phyloP scores from a whole-genome alignment of 1,140 invertebrate genomes.

The Papilio machaon region DNA sequence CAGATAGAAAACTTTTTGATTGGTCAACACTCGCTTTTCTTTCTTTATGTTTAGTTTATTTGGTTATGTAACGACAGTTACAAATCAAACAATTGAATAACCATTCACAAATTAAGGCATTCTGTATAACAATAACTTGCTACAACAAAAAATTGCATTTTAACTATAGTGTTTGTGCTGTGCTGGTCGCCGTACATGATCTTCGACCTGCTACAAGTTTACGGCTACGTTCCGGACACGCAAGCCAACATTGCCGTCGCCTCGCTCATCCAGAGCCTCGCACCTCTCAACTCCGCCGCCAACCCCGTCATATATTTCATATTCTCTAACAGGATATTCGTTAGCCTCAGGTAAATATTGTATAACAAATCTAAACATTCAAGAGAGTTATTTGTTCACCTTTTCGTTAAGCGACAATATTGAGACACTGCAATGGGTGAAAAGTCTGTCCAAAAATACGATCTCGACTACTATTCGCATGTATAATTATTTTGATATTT shows the following conservation, averaged over 20 bases:
- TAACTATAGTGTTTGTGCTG: constrained; percentile 92
- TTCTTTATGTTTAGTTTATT: neutral
- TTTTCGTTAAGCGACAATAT: neutral
- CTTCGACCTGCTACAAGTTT: constrained; percentile 96
- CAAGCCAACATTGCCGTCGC: constrained; percentile 93
- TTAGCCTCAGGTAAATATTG: constrained; percentile 89
- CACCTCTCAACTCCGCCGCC: constrained; percentile 95
- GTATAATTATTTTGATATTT: no score
- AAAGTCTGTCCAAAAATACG: no score
- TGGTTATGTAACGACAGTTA: no score
- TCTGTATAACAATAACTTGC: neutral
- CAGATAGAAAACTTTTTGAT: no score
- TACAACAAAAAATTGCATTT: neutral
- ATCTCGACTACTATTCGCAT: no score
- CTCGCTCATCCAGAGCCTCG: constrained; percentile 96
- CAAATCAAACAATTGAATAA: no score
- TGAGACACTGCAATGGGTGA: no score
- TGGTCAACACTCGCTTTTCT: neutral
- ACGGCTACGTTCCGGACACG: constrained; percentile 90
- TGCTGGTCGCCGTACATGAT: constrained; percentile 98
- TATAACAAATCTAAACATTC: neutral
- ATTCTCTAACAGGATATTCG: constrained; percentile 93
- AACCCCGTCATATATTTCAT: constrained; percentile 98
- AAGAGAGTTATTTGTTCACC: neutral
- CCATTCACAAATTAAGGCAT: neutral